Base-by-base conservation (phyloP, 2,888 invertebrate species). In the Xanthia togata region DNA sequence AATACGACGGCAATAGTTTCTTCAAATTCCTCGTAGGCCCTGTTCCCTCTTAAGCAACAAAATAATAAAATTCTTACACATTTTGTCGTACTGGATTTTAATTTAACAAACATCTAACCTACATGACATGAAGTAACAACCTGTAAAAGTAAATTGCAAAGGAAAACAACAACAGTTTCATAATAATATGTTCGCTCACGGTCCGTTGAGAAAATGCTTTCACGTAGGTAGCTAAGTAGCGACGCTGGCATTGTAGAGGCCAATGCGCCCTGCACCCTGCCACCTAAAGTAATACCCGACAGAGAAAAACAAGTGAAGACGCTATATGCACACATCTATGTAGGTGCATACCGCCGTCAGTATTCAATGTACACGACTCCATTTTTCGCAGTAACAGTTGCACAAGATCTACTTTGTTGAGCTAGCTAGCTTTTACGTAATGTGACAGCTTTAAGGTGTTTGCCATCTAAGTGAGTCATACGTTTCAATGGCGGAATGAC, bases 221-320 rank as follows among this genome's bases (percentile, higher is more conserved):
- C 88, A 87, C 89, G 89, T 83, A 88, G 85, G 83, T 85, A 89
- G 85, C 82, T 83, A 88, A 85, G 83, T 85, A 89, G 86, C 81
- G 84, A 82, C 82, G 84, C 82, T 85, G 80, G 87, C 80, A 85
- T 83, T 84, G 86, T 84, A 55, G 78, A 57, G 88, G 87, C 87
- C 85, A 76, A 80, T 87, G 88, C 84, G 76, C 88, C 78, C 70
- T 69, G 80, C 75, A 79, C 69, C 83, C 81, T 74, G 80, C 79
- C 44, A 81, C 73, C 82, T 81, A 81, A n/a, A n/a, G n/a, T n/a
- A n/a, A n/a, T n/a, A 73, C 79, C 82, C 83, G 86, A 82, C 86
- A 86, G 87, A 88, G 90, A 90, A 93, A 92, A 92, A 93, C 92
- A 92, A 91, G 86, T 84, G 85, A 79, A 86, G 79, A 87, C 80